These are phyloP conservation scores for Platynereis dumerilii DNA, from an alignment of 2,888 invertebrate genomes.

Conservation along the genomic window DNA sequence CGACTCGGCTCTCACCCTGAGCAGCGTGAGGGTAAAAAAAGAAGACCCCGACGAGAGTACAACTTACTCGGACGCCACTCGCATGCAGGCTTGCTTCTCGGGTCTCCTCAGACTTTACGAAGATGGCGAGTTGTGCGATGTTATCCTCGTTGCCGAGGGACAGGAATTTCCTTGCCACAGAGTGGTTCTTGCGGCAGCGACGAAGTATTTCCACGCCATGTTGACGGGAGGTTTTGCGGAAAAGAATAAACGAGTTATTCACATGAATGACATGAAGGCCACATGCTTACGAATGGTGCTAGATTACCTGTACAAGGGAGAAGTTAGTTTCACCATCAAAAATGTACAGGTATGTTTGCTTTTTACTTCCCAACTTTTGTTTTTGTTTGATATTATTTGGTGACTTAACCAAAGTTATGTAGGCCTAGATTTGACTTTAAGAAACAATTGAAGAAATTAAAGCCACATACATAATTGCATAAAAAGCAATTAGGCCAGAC, in stretches of 20 bases:
- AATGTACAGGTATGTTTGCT: not conserved
- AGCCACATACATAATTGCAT: too few relatives aligned
- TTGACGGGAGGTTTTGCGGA: constrained; percentile 1
- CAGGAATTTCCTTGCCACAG: constrained; percentile 6
- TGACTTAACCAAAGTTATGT: too few relatives aligned
- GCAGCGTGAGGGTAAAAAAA: too few relatives aligned
- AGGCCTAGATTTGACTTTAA: too few relatives aligned
- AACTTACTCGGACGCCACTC: too few relatives aligned
- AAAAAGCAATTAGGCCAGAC: too few relatives aligned
- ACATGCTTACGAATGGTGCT: constrained; percentile 3
- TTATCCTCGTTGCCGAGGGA: not conserved
- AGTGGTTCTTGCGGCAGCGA: not conserved
- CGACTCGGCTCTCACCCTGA: too few relatives aligned
- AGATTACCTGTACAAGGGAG: not conserved
- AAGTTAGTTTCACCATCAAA: not conserved
- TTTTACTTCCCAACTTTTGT: too few relatives aligned
- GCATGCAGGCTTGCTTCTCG: constrained; percentile 1
- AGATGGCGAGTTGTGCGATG: not conserved
- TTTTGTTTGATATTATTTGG: too few relatives aligned
- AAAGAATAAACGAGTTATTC: not conserved
- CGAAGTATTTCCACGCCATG: constrained; percentile 1
- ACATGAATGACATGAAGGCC: constrained; percentile 2
- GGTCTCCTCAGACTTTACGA: not conserved
- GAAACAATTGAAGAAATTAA: too few relatives aligned
- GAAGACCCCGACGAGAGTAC: too few relatives aligned